These are phyloP conservation scores for Eupithecia exiguata DNA, from an alignment of 2,888 invertebrate species.

Conservation along the genomic window DNA sequence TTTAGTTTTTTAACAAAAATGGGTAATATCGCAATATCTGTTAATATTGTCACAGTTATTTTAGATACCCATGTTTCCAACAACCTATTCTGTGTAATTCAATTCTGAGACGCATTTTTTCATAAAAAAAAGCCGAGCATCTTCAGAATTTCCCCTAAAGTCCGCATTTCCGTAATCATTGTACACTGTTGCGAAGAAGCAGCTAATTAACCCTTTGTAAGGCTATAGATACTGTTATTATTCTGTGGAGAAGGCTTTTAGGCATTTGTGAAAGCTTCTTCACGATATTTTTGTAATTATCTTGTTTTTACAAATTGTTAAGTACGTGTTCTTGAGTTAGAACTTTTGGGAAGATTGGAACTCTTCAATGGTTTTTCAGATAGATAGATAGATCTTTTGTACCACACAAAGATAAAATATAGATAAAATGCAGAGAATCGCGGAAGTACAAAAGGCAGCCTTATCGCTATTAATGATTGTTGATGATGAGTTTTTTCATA, in stretches of 20 bases:
- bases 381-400: neutral
- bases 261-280: conserved; percentile 40
- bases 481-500: too few relatives aligned
- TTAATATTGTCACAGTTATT: neutral
- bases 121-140: conserved; percentile 21
- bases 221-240: conserved; percentile 26
- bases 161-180: conserved; percentile 46
- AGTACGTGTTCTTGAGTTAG: conserved; percentile 28
- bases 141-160: conserved; percentile 35
- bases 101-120: conserved; percentile 18
- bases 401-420: too few relatives aligned
- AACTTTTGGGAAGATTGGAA: conserved; percentile 7
- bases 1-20: neutral
- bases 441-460: too few relatives aligned
- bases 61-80: neutral
- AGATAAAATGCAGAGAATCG: too few relatives aligned
- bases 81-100: neutral
- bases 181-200: conserved; percentile 52
- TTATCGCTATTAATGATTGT: too few relatives aligned
- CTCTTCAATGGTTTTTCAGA: neutral
- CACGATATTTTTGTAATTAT: conserved; percentile 42
- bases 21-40: neutral
- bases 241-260: conserved; percentile 35
- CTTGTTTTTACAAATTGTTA: conserved; percentile 40
- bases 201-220: conserved; percentile 56